A percentile compares a stretch with the other conserved stretches of the same genome.
These are phyloP conservation scores for Hypsopygia costalis DNA, from an alignment of 2,888 invertebrate species.

Conservation along the genomic window DNA sequence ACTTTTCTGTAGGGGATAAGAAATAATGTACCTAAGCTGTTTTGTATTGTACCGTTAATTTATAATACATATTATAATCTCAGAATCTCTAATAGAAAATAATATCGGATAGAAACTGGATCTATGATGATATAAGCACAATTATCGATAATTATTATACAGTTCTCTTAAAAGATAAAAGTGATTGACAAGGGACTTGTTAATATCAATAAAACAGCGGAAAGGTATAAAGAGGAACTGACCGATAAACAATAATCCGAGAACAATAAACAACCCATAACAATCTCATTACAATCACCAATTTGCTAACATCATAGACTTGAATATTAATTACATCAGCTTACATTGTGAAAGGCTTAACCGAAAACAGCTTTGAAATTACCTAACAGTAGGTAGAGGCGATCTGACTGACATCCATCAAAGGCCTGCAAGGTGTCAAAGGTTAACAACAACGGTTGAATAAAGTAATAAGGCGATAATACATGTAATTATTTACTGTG, in stretches of 20 bases:
- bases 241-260: neutral
- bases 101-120: no score
- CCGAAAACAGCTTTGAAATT: conserved; percentile 9
- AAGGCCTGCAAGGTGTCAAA: neutral
- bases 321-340: conserved; percentile 6
- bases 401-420: conserved; percentile 2
- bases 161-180: no score
- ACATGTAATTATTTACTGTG: conserved; percentile 2
- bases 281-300: neutral
- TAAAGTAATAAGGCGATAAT: conserved; percentile 4
- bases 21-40: no score
- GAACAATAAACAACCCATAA: neutral
- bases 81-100: no score
- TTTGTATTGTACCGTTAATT: no score
- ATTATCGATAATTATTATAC: no score
- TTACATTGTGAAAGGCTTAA: conserved; percentile 6
- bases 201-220: no score
- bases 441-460: neutral
- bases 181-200: no score
- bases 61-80: no score
- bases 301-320: neutral
- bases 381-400: conserved; percentile 3
- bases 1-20: no score
- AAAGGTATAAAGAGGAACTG: neutral
- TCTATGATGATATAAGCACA: no score